A percentile compares a stretch with the other conserved stretches of the same genome.
phyloP scores from a whole-genome alignment of 1,140 invertebrate species.

The Philaenus spumarius region DNA sequence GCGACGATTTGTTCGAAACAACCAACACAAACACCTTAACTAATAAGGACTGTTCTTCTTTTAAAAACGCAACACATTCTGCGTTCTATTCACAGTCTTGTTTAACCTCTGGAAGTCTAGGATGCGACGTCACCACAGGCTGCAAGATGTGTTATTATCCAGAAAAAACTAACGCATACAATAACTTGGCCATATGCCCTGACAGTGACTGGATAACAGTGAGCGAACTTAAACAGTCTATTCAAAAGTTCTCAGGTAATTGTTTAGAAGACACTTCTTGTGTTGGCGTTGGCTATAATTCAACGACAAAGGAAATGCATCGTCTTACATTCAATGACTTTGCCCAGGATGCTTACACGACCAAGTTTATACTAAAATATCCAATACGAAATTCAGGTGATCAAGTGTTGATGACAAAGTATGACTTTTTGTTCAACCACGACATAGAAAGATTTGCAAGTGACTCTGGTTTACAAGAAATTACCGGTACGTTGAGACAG shows the following conservation, averaged over 20 bases:
- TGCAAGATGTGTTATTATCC: neutral
- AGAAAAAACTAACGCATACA: neutral
- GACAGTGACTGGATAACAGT: neutral
- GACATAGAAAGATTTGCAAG: neutral
- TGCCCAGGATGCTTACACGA: neutral
- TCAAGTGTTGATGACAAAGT: neutral
- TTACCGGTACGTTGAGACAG: neutral
- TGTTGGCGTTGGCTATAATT: neutral
- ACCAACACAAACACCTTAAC: neutral
- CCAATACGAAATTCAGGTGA: neutral
- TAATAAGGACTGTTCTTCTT: neutral
- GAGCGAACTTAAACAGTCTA: neutral
- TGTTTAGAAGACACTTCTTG: neutral
- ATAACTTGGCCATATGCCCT: neutral
- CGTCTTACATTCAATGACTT: neutral
- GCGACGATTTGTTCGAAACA: neutral
- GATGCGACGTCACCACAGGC: neutral
- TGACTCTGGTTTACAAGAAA: neutral
- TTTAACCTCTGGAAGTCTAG: neutral
- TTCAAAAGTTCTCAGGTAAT: neutral
- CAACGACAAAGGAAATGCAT: neutral
- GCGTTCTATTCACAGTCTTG: constrained; percentile 3
- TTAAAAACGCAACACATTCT: constrained; percentile 1
- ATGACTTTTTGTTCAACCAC: neutral
- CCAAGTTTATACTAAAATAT: constrained; percentile 1